A percentile compares a stretch with the other conserved stretches of the same genome.
phyloP scores from a whole-genome alignment of 2,113 vertebrate species.

The Capreolus pygargus region DNA sequence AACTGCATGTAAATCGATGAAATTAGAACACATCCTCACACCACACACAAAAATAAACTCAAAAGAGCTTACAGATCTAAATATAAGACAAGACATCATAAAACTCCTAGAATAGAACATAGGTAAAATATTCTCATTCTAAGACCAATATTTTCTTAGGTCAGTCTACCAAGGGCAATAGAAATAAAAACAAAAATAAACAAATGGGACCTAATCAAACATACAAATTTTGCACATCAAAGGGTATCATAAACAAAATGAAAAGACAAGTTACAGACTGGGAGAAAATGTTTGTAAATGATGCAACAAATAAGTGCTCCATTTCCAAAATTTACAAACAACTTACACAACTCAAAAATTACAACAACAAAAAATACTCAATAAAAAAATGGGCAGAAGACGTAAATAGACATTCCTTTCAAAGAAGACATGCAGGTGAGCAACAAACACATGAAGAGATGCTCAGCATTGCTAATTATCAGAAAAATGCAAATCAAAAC shows the following conservation, averaged over 20 bases:
- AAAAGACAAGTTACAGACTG: background rate
- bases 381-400: background rate
- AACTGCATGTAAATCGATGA: background rate
- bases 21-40: background rate
- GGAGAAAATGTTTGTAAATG: background rate
- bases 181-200: background rate
- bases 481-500: background rate
- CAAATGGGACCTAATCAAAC: background rate
- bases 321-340: background rate
- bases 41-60: background rate
- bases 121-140: background rate
- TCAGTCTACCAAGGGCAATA: background rate
- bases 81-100: background rate
- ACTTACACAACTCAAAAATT: background rate
- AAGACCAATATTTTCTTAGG: background rate
- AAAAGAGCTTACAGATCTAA: background rate
- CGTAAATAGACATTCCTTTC: background rate
- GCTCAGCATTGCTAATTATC: background rate
- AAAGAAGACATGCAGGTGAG: background rate
- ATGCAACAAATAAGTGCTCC: background rate
- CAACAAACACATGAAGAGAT: background rate
- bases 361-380: fast-evolving
- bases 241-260: background rate
- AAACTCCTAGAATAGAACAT: background rate
- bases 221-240: background rate